These are phyloP conservation scores for Hippocampus mohnikei DNA, from an alignment of 2,113 vertebrate species.

Conservation along the genomic window DNA sequence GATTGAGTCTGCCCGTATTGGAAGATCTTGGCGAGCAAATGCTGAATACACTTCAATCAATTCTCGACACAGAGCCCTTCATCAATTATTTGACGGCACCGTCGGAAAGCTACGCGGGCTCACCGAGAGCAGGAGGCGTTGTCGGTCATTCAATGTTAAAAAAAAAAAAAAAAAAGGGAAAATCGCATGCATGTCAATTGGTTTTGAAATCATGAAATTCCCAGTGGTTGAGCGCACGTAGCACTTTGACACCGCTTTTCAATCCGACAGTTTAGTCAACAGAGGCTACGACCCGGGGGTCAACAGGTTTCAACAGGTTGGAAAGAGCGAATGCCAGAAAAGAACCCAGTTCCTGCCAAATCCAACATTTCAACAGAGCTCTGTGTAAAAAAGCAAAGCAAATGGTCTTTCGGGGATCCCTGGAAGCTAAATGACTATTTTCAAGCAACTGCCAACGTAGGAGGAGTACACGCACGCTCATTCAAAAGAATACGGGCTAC, in stretches of 20 bases:
- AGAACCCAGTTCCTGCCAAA: no score
- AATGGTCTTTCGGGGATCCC: no score
- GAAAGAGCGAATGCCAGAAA: no score
- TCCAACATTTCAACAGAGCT: no score
- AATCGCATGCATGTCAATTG: conserved; percentile 61
- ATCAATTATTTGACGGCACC: conserved; percentile 59
- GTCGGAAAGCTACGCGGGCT: conserved; percentile 58
- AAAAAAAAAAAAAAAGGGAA: conserved; percentile 34
- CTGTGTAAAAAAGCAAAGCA: no score
- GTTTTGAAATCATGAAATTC: conserved; percentile 48
- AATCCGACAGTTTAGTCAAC: conserved; percentile 55
- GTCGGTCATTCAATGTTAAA: conserved; percentile 63
- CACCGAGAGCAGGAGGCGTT: conserved; percentile 44
- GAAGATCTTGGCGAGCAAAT: conserved; percentile 36
- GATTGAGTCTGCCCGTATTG: conserved; percentile 35
- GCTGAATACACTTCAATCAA: conserved; percentile 63
- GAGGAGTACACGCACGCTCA: no score
- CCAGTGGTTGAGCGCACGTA: conserved; percentile 32
- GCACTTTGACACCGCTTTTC: conserved; percentile 42
- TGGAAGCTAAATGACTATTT: no score
- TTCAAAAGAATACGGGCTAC: no score
- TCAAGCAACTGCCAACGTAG: no score
- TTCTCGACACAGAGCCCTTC: conserved; percentile 45
- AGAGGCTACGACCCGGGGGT: conserved; percentile 10
- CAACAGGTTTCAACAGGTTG: no score